Percentiles rank a stretch among this genome's conserved stretches.
Evolutionary conservation across 2,888 invertebrate species (phyloP).

Genomic region (Prenolepis imparis): DNA sequence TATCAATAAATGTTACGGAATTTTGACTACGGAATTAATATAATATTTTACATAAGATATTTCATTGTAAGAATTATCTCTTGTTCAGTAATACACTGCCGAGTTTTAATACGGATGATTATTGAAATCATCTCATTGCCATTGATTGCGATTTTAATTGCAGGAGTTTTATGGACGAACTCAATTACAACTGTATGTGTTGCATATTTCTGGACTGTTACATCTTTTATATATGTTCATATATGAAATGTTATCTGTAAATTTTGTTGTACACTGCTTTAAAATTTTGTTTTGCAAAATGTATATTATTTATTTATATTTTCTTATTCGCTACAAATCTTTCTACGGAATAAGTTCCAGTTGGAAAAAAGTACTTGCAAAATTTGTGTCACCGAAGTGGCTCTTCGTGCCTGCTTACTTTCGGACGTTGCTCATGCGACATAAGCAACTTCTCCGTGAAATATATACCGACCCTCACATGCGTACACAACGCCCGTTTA

Average conservation of each 20-base stretch:
- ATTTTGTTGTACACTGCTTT: neutral
- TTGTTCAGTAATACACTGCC: slow-evolving; percentile 51
- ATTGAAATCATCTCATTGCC: slow-evolving; percentile 1
- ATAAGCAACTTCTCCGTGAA: neutral
- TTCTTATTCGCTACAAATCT: neutral
- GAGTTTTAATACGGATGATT: neutral
- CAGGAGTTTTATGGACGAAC: neutral
- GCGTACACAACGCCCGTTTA: slow-evolving; percentile 64
- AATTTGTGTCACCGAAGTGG: slow-evolving; percentile 2
- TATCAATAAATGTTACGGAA: slow-evolving; percentile 20
- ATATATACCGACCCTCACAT: slow-evolving; percentile 1
- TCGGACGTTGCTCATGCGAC: slow-evolving; percentile 14
- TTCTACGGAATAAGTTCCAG: neutral
- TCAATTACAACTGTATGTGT: neutral
- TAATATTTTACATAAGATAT: slow-evolving; percentile 65
- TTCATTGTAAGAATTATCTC: slow-evolving; percentile 66
- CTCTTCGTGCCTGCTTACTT: neutral
- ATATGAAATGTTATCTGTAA: neutral
- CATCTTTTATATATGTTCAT: neutral
- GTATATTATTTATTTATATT: slow-evolving; percentile 4
- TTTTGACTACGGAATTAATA: slow-evolving; percentile 43
- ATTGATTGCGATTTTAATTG: slow-evolving; percentile 11
- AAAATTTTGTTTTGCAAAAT: neutral
- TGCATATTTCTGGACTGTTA: neutral
- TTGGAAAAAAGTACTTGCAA: neutral